Conservation (phyloP, 2,888 invertebrate genomes). For the Dasysyrphus albostriatus region DNA sequence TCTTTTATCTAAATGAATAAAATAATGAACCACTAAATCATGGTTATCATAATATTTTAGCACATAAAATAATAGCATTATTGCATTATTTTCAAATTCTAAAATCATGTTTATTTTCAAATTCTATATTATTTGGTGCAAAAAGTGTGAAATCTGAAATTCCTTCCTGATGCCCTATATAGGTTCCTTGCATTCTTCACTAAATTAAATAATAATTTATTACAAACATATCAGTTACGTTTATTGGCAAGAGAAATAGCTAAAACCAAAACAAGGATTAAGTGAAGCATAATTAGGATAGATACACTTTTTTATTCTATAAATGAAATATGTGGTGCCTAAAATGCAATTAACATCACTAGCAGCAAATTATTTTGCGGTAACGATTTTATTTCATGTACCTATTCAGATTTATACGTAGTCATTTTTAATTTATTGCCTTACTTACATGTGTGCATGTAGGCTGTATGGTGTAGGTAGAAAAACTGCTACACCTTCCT, state of each 20-base stretch:
- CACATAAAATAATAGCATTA: not conserved
- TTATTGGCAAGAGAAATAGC: conserved; percentile 1
- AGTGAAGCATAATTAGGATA: conserved; percentile 27
- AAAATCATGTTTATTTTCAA: not conserved
- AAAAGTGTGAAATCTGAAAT: not conserved
- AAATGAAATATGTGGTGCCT: conserved; percentile 29
- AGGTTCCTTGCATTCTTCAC: not conserved
- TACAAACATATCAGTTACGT: conserved; percentile 14
- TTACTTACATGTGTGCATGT: conserved; percentile 6
- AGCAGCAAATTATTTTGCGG: conserved; percentile 44
- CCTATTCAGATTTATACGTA: conserved; percentile 36
- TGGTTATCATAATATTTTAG: not conserved
- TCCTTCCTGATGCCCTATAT: not conserved
- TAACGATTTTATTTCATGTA: conserved; percentile 38
- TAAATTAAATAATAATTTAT: conserved; percentile 31
- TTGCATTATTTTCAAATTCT: not conserved
- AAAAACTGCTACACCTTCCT: not conserved
- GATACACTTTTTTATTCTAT: conserved; percentile 48
- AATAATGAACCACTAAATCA: not conserved
- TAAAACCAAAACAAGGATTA: conserved; percentile 30
- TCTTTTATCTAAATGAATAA: not conserved
- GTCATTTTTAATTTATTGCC: conserved; percentile 40
- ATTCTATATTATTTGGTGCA: not conserved
- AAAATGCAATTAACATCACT: conserved; percentile 50
- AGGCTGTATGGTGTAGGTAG: not conserved